Evolutionary conservation across 2,888 invertebrate genomes (phyloP), one percentile per base, ranked within the genome.

Genomic region (Sarcophaga carnaria): DNA sequence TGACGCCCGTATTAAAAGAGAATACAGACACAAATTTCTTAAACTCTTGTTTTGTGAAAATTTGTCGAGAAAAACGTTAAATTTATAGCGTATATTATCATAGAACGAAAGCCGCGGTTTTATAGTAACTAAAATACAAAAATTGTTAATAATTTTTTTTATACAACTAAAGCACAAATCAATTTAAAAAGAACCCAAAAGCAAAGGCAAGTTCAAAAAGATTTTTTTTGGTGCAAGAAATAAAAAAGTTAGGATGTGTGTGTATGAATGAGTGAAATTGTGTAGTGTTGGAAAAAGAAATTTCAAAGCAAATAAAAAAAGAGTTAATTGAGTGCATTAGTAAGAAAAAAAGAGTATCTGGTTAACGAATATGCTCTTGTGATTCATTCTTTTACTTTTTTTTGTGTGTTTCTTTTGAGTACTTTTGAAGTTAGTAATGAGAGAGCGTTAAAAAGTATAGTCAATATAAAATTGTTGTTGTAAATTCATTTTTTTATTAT

Each of bases 1-100:
- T 86, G 86, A 86, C 86, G 86, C 86, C 86, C 86, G 83, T 83
- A 83, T 79, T 70, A 70, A 86, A 82, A 83, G 64, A 78, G 83
- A 87, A 84, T 87, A 87, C 83, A 87, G 87, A 87, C 81, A 86
- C 60, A 83, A 79, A 64, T 84, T 80, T 78, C 60, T 69, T 59
- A 79, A 70, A 63, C 66, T 84, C 70, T 80, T 87, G 81, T 87
- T 87, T 87, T 87, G 75, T 81, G 81, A 67, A 84, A 75, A 81
- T 76, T 84, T 81, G 45, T 8, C 5, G 62, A 71, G 75, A 76
- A 87, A 78, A 82, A 84, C 78, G 69, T 70, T 80, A 70, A 74
- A 80, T 75, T 69, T 72, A 71, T 84, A 84, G 82, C 59, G 67
- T 63, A 72, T 82, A 79, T 72, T 69, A 81, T 79, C 59, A 76